Conservation (phyloP, 64 coral and sea anemone genomes). For the Stylophora pistillata region DNA sequence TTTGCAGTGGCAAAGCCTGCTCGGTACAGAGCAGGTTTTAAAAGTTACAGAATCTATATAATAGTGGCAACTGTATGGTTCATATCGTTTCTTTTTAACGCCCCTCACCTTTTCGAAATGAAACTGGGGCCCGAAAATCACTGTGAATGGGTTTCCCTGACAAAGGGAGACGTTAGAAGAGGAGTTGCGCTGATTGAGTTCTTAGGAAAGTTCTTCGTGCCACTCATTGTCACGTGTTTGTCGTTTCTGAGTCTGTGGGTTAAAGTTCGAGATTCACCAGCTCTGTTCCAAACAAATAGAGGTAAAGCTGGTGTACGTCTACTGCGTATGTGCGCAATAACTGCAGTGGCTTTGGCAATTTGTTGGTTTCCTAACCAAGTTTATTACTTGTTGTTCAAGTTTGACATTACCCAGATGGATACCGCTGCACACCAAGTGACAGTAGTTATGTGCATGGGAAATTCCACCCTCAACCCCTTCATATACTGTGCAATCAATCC, state of each 20-base stretch:
- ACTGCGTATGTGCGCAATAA: constrained; percentile 85
- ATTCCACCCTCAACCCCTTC: constrained; percentile 88
- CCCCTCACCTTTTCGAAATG: constrained; percentile 69
- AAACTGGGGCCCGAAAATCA: constrained; percentile 1
- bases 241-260: constrained; percentile 72
- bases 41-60: constrained; percentile 24
- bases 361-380: constrained; percentile 94
- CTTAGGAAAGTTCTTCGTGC: constrained; percentile 74
- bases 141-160: constrained; percentile 49
- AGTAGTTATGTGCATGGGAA: constrained; percentile 83
- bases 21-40: constrained; percentile 65
- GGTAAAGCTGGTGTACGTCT: constrained; percentile 75
- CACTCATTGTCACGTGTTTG: constrained; percentile 52
- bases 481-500: constrained; percentile 85
- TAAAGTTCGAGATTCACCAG: constrained; percentile 69
- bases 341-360: constrained; percentile 58
- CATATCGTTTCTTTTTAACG: constrained; percentile 51
- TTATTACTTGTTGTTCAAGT: constrained; percentile 90
- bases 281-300: constrained; percentile 84
- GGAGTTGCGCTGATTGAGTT: constrained; percentile 71
- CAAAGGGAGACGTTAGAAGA: constrained; percentile 35
- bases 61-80: constrained; percentile 49
- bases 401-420: constrained; percentile 64
- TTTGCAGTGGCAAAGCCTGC: constrained; percentile 62
- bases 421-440: constrained; percentile 78